Evolutionary conservation across 30 jellyfish, hydroid and myxozoan genomes (phyloP).

Genomic region (Chironex yamaguchii): DNA sequence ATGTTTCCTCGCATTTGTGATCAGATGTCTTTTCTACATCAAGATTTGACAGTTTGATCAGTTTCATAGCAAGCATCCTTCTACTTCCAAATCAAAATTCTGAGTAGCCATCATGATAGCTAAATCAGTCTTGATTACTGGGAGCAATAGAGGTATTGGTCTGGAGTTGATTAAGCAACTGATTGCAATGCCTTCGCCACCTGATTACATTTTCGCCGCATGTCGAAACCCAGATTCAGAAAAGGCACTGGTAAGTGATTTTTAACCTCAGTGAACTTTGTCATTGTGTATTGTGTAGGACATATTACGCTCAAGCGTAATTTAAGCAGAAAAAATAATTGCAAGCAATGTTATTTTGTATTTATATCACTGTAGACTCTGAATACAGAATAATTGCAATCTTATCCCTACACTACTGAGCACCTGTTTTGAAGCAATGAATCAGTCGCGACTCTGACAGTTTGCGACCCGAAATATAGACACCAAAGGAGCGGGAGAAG

Average conservation of each 20-base stretch:
- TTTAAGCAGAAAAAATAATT: no score
- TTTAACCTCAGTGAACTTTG: no score
- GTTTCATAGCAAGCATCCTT: neutral
- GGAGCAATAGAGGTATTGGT: conserved; percentile 91
- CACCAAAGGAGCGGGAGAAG: no score
- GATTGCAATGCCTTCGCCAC: conserved; percentile 20
- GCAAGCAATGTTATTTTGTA: no score
- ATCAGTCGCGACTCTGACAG: no score
- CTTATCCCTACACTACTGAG: no score
- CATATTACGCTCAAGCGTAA: no score
- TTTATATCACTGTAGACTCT: no score
- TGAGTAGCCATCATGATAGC: conserved; percentile 12
- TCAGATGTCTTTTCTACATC: neutral
- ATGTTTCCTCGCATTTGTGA: neutral
- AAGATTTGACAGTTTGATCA: neutral
- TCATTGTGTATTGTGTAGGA: no score
- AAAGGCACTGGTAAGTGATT: conserved; percentile 80
- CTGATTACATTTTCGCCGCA: conserved; percentile 81
- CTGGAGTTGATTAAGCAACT: conserved; percentile 75
- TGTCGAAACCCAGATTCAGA: conserved; percentile 76
- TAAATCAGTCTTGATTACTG: conserved; percentile 80
- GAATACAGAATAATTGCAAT: no score
- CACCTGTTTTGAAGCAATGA: no score
- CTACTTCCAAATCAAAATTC: neutral
- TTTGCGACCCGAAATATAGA: no score